These are phyloP conservation scores for Crypturellus undulatus DNA, from an alignment of 2,113 vertebrate species.

Conservation along the genomic window DNA sequence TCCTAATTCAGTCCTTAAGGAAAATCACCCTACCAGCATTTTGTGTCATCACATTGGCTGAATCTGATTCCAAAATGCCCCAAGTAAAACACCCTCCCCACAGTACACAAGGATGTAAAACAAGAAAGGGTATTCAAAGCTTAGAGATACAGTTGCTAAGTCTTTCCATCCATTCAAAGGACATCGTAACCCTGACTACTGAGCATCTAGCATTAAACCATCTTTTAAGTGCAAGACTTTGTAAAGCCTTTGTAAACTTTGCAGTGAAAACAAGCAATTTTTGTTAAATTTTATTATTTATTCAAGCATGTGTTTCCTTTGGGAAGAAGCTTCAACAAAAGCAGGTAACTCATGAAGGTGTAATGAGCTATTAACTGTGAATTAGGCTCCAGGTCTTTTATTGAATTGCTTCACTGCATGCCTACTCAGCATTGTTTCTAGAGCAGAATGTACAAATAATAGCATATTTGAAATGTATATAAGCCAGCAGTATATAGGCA, in stretches of 20 bases:
- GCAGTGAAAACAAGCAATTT: not conserved
- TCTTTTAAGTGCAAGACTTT: not conserved
- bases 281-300: not conserved
- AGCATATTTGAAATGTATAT: not conserved
- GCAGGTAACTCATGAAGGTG: not conserved
- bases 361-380: not conserved
- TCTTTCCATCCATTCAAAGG: not conserved
- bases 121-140: not conserved
- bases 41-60: not conserved
- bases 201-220: not conserved
- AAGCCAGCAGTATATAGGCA: fast-evolving
- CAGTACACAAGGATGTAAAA: not conserved
- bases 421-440: not conserved
- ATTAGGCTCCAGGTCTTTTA: not conserved
- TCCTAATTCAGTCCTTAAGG: not conserved
- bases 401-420: not conserved
- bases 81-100: not conserved
- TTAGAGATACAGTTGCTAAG: not conserved
- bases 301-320: not conserved
- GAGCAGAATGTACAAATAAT: not conserved
- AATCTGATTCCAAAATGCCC: not conserved
- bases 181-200: not conserved
- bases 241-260: not conserved
- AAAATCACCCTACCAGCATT: not conserved
- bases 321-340: not conserved